Base-by-base conservation (phyloP, 2,888 invertebrate genomes). In the Chaetogeoica ovagalla region DNA sequence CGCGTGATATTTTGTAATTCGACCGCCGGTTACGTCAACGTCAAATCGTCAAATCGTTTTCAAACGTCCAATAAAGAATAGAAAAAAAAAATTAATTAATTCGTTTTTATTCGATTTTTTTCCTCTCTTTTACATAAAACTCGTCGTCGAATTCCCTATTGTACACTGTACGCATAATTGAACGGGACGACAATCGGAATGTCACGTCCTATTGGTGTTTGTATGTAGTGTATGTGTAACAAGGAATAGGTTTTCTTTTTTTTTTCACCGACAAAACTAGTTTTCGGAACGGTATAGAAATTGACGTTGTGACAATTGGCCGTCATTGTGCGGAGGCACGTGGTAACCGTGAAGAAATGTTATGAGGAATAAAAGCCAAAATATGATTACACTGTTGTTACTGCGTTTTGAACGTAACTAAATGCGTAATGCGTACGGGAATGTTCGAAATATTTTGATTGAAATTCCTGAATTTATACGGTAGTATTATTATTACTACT, bases 201-300 rank as follows among this genome's bases (percentile, higher is more conserved):
- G 62, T 73, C 72, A 62, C 72, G 48, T 73, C 3, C 4, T n/a
- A 6, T 21, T 21, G 66, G 3, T 7, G n/a, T 60, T 0, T 23
- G 71, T n/a, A 8, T 43, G 23, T 4, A 4, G 19, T 43, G 23
- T 4, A 4, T n/a, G n/a, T 37, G 15, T 15, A 71, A 59, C 21
- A 15, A 72, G 30, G 52, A 4, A 13, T 62, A 30, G 30, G 30
- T 30, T n/a, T n/a, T n/a, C n/a, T n/a, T n/a, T n/a, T n/a, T n/a
- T n/a, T n/a, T n/a, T n/a, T 62, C 30, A 62, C 48, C 48, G 30
- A 62, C 62, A 73, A 73, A 30, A 73, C 48, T 72, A 48, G 71
- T 59, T 60, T 72, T 72, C 43, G 60, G 43, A 23, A 60, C 60
- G 5, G 59, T 3, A 43, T 11, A 30, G 4, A 19, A 23, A 21